Conservation (phyloP, 2,113 vertebrate species). For the Gracilinanus agilis region DNA sequence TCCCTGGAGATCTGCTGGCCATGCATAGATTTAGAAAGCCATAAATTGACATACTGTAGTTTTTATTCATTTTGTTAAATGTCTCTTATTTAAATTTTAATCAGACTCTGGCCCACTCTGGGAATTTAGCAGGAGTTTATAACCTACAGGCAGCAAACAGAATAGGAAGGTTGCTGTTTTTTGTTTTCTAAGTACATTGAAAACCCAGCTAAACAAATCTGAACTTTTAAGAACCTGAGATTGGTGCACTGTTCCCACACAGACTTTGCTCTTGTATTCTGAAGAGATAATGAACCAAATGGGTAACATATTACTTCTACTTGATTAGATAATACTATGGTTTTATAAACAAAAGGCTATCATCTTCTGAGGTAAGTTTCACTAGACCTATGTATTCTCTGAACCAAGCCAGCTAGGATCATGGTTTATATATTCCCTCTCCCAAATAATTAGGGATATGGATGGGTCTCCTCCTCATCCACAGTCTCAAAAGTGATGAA, state of each 20-base stretch:
- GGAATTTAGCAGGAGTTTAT: neutral
- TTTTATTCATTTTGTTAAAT: neutral
- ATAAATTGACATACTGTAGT: neutral
- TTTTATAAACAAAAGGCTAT: neutral
- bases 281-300: neutral
- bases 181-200: neutral
- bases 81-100: neutral
- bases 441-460: neutral
- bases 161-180: neutral
- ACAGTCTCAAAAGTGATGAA: neutral
- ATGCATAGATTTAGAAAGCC: neutral
- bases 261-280: neutral
- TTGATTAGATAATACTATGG: neutral
- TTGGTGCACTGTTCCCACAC: neutral
- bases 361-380: neutral
- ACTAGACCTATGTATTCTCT: neutral
- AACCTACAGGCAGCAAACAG: neutral
- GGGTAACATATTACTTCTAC: neutral
- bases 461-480: neutral
- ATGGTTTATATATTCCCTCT: neutral
- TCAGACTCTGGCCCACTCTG: neutral
- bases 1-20: neutral
- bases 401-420: neutral
- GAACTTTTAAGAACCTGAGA: neutral
- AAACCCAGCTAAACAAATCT: neutral